These are phyloP conservation scores for Vollenhovia emeryi DNA, from an alignment of 1,140 invertebrate species.

Conservation along the genomic window DNA sequence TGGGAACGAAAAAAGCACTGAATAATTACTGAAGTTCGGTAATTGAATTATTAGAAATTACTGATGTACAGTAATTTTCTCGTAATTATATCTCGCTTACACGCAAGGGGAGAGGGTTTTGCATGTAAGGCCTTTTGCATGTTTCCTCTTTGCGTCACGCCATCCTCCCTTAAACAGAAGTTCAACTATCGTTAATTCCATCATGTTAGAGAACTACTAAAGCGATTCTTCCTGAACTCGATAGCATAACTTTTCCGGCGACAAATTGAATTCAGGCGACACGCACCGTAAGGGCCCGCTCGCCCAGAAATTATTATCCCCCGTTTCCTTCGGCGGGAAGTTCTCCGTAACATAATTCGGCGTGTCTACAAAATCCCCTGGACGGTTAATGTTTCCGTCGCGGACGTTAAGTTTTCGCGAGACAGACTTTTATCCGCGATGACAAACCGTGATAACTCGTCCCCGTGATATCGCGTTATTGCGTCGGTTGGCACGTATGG, in stretches of 20 bases:
- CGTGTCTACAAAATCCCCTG: conserved; percentile 8
- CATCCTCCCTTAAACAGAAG: not conserved
- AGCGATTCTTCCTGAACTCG: not conserved
- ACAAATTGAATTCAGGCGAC: conserved; percentile 45
- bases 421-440: conserved; percentile 19
- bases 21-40: too few relatives aligned
- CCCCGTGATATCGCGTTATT: conserved; percentile 24
- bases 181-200: conserved; percentile 33
- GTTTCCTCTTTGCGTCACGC: not conserved
- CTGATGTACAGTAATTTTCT: too few relatives aligned
- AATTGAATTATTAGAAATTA: too few relatives aligned
- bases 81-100: too few relatives aligned
- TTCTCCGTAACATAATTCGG: conserved; percentile 44
- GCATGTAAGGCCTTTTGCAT: too few relatives aligned
- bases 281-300: not conserved
- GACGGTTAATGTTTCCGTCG: conserved; percentile 41
- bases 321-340: not conserved
- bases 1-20: too few relatives aligned
- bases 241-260: conserved; percentile 17
- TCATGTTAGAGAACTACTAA: not conserved
- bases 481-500: conserved; percentile 48
- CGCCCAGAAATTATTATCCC: conserved; percentile 39
- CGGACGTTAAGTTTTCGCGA: conserved; percentile 28
- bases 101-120: too few relatives aligned
- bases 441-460: conserved; percentile 31